phyloP scores from a whole-genome alignment of 2,888 invertebrate genomes.

The Drosophila tripunctata region DNA sequence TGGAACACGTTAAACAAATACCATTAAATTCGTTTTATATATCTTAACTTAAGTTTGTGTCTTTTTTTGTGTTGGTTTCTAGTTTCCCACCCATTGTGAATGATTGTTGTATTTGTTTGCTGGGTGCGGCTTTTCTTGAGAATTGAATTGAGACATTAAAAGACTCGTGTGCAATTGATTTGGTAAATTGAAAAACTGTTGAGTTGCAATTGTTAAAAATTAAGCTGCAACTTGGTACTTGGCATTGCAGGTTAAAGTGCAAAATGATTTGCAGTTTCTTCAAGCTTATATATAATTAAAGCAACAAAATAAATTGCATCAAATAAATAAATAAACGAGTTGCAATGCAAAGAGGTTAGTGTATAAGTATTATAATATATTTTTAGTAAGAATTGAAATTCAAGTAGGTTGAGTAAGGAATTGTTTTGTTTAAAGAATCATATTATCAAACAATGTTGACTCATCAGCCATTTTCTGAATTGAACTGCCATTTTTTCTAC shows the following conservation, averaged over 20 bases:
- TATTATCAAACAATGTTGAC: no score
- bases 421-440: no score
- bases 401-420: no score
- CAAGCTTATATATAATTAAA: no score
- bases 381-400: no score
- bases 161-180: slow-evolving; percentile 31
- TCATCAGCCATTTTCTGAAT: no score
- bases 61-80: background rate
- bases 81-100: background rate
- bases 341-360: no score
- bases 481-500: no score
- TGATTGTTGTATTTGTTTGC: slow-evolving; percentile 4
- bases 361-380: background rate
- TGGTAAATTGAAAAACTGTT: slow-evolving; percentile 26
- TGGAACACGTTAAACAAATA: slow-evolving; percentile 43
- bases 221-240: background rate
- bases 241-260: slow-evolving; percentile 1
- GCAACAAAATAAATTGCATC: background rate
- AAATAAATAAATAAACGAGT: background rate
- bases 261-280: background rate
- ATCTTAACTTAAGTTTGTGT: slow-evolving; percentile 9
- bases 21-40: slow-evolving; percentile 43
- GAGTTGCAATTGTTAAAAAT: slow-evolving; percentile 17
- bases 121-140: slow-evolving; percentile 22
- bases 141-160: slow-evolving; percentile 41